A percentile compares a stretch with the other conserved stretches of the same genome.
Conservation (phyloP, 1,140 invertebrate genomes). For the Drosophila nasuta region DNA sequence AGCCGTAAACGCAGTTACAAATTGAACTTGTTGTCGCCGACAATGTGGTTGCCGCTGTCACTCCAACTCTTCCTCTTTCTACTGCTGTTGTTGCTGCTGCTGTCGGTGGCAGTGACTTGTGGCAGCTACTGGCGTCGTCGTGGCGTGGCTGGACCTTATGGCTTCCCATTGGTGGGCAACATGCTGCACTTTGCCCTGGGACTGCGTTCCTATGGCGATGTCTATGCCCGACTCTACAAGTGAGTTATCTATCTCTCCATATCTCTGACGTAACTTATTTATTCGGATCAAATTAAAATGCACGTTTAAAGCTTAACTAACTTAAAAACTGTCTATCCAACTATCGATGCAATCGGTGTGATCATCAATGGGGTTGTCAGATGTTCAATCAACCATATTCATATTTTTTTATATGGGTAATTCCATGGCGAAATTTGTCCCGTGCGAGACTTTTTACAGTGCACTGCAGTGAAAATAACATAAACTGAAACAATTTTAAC, state of each 20-base stretch:
- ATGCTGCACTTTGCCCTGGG: constrained; percentile 54
- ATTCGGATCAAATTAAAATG: too few relatives aligned
- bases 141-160: constrained; percentile 46
- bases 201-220: constrained; percentile 52
- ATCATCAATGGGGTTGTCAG: too few relatives aligned
- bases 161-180: constrained; percentile 60
- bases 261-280: too few relatives aligned
- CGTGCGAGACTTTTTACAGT: too few relatives aligned
- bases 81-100: constrained; percentile 1
- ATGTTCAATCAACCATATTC: too few relatives aligned
- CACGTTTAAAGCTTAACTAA: too few relatives aligned
- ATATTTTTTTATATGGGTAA: too few relatives aligned
- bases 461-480: too few relatives aligned
- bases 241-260: constrained; percentile 23
- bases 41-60: constrained; percentile 2
- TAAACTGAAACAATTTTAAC: too few relatives aligned
- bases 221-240: constrained; percentile 62
- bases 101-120: not conserved
- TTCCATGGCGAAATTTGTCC: too few relatives aligned
- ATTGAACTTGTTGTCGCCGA: constrained; percentile 2
- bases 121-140: constrained; percentile 45
- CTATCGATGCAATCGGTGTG: too few relatives aligned
- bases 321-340: too few relatives aligned
- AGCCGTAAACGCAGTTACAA: not conserved
- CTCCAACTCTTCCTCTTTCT: not conserved